Evolutionary conservation across 2,888 invertebrate genomes (phyloP), one percentile per base, ranked within the genome.

Genomic region (Panorpa germanica): DNA sequence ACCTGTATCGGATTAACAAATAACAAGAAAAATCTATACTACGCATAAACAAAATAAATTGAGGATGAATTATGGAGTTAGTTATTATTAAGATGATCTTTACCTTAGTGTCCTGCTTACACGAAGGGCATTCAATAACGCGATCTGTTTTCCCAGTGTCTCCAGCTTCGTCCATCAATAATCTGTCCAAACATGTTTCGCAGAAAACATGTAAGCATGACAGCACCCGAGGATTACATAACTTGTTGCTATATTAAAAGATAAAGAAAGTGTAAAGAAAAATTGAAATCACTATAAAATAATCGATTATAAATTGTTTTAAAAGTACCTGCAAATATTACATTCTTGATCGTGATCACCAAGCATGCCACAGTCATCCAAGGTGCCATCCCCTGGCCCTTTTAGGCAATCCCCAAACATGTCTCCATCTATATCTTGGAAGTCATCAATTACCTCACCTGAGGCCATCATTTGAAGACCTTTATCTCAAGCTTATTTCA

Each of bases 191-290:
- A 57, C 93, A 95, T 40, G 70, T 68, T 59, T 88, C 83, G 59
- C 93, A 95, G 60, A 88, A 91, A 29, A 85, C 85, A 61, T 95
- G 93, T 50, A 95, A 72, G 57, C 93, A 95, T 44, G 80, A 74
- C 47, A 95, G 66, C 39, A 93, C 74, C 41, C 86, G 72, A 35
- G 93, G 91, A 50, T 73, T 69, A 52, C 69, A 70, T 46, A 81
- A 61, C 44, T 76, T 74, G 49, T 70, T 69, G 48, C 72, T 74
- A 46, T 40, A 64, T 57, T n/a, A 29, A 19, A 21, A 9, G 29
- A 16, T 23, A 8, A 27, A 35, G 7, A n/a, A 32, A 31, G n/a
- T n/a, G n/a, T n/a, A n/a, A n/a, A n/a, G n/a, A n/a, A n/a, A n/a
- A n/a, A n/a, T 14, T 7, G 17, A n/a, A 13, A 9, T n/a, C 8